A percentile compares a stretch with the other conserved stretches of the same genome.
phyloP scores from a whole-genome alignment of 2,113 vertebrate species.

The Lutjanus erythropterus region DNA sequence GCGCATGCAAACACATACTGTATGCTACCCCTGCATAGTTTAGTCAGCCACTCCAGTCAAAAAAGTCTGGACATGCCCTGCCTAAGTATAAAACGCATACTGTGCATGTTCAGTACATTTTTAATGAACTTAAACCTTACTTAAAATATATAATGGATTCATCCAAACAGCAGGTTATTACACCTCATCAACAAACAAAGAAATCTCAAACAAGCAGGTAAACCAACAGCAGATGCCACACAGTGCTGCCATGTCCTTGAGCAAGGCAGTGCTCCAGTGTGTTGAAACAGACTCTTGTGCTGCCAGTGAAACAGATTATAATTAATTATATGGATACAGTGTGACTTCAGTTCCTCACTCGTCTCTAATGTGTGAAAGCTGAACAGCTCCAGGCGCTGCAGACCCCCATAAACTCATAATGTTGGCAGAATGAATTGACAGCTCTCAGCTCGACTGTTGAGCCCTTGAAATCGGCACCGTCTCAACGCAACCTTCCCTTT shows the following conservation, averaged over 20 bases:
- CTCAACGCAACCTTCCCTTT: conserved; percentile 56
- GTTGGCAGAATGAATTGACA: conserved; percentile 54
- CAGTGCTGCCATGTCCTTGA: conserved; percentile 61
- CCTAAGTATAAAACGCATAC: neutral
- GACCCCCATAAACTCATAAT: conserved; percentile 33
- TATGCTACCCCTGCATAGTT: no score
- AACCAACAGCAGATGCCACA: conserved; percentile 35
- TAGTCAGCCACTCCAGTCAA: no score
- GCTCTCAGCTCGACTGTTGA: conserved; percentile 31
- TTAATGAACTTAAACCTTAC: neutral
- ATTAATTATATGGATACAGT: conserved; percentile 48
- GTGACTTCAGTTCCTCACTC: conserved; percentile 18
- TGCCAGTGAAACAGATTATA: conserved; percentile 29
- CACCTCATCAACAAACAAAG: neutral
- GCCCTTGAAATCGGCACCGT: conserved; percentile 8
- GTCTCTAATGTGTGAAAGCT: conserved; percentile 35
- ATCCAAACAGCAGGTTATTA: conserved; percentile 17
- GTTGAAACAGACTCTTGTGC: neutral
- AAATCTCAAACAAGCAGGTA: neutral
- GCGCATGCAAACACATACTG: no score
- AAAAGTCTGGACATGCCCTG: no score
- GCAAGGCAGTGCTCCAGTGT: conserved; percentile 56
- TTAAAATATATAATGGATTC: neutral
- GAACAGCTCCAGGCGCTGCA: conserved; percentile 49
- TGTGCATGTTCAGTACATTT: neutral